Percentiles rank a stretch among this genome's conserved stretches.
Evolutionary conservation across 2,113 vertebrate species (phyloP).

Genomic region (Gnathonemus echidnorhynchus): DNA sequence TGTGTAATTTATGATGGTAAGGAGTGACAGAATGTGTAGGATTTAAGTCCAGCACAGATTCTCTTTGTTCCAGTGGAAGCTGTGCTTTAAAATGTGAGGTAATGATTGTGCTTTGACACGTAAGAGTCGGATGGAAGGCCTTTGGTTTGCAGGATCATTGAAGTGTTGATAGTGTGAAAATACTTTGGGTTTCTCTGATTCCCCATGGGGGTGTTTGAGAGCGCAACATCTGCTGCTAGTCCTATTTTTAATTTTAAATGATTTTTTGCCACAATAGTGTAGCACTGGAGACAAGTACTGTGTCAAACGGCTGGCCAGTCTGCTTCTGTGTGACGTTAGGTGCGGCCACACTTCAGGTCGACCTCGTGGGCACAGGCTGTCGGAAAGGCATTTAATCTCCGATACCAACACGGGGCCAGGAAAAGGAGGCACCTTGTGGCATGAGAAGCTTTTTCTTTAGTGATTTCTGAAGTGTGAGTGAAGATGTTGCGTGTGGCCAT

Average conservation of each 20-base stretch:
- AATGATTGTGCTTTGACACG: not conserved
- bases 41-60: not conserved
- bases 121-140: not conserved
- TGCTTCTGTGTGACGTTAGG: not conserved
- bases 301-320: not conserved
- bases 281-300: not conserved
- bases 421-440: slow-evolving; percentile 41
- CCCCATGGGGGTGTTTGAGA: not conserved
- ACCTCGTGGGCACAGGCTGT: slow-evolving; percentile 55
- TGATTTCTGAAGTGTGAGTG: slow-evolving; percentile 34
- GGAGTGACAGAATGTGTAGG: not conserved
- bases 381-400: slow-evolving; percentile 61
- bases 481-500: slow-evolving; percentile 36
- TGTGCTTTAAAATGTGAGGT: not conserved
- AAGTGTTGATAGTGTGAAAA: not conserved
- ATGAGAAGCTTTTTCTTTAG: not conserved
- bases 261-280: not conserved
- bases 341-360: slow-evolving; percentile 3
- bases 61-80: not conserved
- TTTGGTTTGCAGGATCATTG: not conserved
- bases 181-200: not conserved
- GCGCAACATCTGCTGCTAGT: not conserved
- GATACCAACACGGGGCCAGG: slow-evolving; percentile 44
- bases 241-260: not conserved
- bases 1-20: not conserved